Evolutionary conservation across 1,140 invertebrate genomes (phyloP), one percentile per base, ranked within the genome.

Genomic region (Cherax destructor): DNA sequence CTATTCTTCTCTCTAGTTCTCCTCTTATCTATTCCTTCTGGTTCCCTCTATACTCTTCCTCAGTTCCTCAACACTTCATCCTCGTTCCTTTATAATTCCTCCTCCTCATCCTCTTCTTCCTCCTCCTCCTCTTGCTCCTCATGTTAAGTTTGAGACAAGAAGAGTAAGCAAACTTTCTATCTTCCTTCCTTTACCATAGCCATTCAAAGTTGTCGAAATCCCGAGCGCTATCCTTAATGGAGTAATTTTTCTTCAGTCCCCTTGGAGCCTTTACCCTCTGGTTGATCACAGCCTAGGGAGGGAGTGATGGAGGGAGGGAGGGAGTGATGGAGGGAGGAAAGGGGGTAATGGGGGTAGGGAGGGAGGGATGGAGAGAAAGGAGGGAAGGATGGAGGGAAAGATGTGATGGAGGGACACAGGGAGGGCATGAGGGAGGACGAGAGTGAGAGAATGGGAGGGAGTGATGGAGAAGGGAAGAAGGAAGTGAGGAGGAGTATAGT

Each of bases 181-280:
- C 78, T 80, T 49, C 59, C 61, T 80, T 80, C 78, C 77, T 80
- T 88, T 88, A 88, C 86, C 86, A 88, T 89, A 89, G 50, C 87
- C 65, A 89, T 89, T 89, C 87, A 89, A 89, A 89, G 87, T 89
- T 89, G 87, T 89, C 87, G 87, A 89, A 89, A 89, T 89, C 87
- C 65, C 83, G 87, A 89, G 69, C 78, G 87, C 87, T 89, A 83
- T 83, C 79, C 80, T 89, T 89, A 89, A 89, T 89, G 87, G 87
- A 76, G 59, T 89, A 56, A 89, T 89, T 89, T 89, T 89, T 89
- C 87, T 89, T 61, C 49, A 83, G 87, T 89, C 87, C 87, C 87
- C 65, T 56, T 24, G 80, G 87, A 83, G 87, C 80, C 87, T 89
- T 89, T 89, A 89, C 81, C 77, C 81, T 84, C 88, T 83, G 80